These are phyloP conservation scores for Kryptolebias marmoratus DNA, from an alignment of 2,113 vertebrate genomes.

Conservation along the genomic window DNA sequence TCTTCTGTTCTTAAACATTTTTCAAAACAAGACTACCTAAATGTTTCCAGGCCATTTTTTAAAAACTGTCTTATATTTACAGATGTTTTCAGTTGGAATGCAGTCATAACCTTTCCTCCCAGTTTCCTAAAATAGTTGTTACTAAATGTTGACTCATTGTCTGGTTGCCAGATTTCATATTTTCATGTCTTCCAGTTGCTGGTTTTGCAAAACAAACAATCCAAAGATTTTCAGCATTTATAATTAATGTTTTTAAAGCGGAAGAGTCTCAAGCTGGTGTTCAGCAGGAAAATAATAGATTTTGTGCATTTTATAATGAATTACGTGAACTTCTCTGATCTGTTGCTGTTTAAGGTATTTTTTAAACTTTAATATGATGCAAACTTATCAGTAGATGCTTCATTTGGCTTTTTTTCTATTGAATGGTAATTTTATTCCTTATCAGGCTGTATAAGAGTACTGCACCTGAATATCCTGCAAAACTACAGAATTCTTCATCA, in stretches of 20 bases:
- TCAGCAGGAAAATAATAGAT: too few relatives aligned
- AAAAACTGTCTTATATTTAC: background rate
- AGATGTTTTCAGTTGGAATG: background rate
- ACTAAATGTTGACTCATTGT: too few relatives aligned
- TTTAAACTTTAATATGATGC: background rate
- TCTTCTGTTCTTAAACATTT: background rate
- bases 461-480: slow-evolving; percentile 41
- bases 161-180: background rate
- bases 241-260: background rate
- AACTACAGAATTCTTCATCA: slow-evolving; percentile 5
- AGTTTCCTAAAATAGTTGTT: too few relatives aligned
- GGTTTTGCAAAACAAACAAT: background rate
- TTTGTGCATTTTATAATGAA: too few relatives aligned
- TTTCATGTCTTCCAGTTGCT: slow-evolving; percentile 36
- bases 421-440: slow-evolving; percentile 8
- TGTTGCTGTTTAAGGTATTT: background rate
- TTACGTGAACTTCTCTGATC: too few relatives aligned
- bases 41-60: background rate
- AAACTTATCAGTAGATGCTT: too few relatives aligned
- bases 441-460: slow-evolving; percentile 28
- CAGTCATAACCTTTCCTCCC: background rate
- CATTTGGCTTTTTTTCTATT: background rate
- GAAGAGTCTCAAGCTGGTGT: background rate
- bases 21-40: background rate
- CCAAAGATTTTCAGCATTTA: slow-evolving; percentile 13